These are phyloP conservation scores for Gambusia affinis DNA, from an alignment of 2,113 vertebrate genomes.

Conservation along the genomic window DNA sequence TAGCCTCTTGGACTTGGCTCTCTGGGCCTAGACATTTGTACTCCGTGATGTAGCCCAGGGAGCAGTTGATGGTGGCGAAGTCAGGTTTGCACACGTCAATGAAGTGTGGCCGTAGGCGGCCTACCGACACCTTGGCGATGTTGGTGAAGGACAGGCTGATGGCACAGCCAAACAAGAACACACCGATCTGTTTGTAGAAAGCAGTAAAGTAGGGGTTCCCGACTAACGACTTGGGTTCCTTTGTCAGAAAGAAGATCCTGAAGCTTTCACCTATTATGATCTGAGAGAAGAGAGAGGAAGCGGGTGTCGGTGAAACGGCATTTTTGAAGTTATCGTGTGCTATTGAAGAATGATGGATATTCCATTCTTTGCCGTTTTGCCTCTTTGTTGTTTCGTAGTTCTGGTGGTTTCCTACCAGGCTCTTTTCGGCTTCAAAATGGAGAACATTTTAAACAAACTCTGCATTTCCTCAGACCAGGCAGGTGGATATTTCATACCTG, in stretches of 20 bases:
- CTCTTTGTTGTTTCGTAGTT: neutral
- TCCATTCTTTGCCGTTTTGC: neutral
- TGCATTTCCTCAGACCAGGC: too few species aligned
- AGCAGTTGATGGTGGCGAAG: conserved; percentile 85
- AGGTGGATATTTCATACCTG: too few species aligned
- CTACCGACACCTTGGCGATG: conserved; percentile 92
- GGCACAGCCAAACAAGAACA: conserved; percentile 86
- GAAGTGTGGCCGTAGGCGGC: conserved; percentile 92
- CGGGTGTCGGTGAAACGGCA: neutral
- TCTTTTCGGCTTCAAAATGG: neutral
- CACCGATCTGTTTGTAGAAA: conserved; percentile 88
- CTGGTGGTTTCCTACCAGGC: neutral
- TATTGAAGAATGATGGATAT: neutral
- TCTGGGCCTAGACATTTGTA: conserved; percentile 84
- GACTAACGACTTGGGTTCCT: conserved; percentile 81
- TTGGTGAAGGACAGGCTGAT: conserved; percentile 91
- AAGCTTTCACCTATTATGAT: conserved; percentile 87
- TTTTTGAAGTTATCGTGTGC: neutral
- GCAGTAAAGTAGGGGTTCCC: conserved; percentile 92
- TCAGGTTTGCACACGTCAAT: conserved; percentile 88
- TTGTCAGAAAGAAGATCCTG: conserved; percentile 84
- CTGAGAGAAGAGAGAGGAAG: conserved; percentile 62
- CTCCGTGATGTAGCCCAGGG: conserved; percentile 85
- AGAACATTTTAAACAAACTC: too few species aligned
- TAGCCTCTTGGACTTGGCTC: conserved; percentile 86